Evolutionary conservation across 1,140 invertebrate species (phyloP), one percentile per base, ranked within the genome.

Genomic region (Pollicipes pollicipes): DNA sequence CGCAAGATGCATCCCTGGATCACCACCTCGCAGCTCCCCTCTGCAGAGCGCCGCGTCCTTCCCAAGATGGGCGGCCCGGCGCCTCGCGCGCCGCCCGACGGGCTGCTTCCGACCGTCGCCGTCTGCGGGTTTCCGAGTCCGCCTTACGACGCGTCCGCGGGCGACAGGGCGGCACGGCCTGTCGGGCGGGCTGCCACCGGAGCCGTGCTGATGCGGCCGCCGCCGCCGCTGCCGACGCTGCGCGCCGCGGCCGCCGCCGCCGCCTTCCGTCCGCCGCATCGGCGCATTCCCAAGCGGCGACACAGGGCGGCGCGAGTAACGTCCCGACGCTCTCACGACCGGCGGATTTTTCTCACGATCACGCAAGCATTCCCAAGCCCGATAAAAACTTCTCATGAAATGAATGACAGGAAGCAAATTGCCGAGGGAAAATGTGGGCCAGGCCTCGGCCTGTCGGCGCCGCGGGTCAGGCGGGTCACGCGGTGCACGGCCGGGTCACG

Each of bases 331-430:
- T 58, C 45, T 58, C 45, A 58, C 45, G 45, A 21, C 45, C 45
- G 45, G 45, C 45, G 21, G 24, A 58, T 58, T 58, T 58, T 58
- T 58, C 45, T 58, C 45, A 58, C 45, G 45, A 58, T 58, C 45
- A 58, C 45, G 45, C 45, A 21, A 58, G 21, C 45, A 58, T 58
- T 58, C 45, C 24, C 45, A 58, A 21, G 45, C 45, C 45, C 45
- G 45, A 58, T 58, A 58, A 58, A 58, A 58, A 58, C 45, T 58
- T 58, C 45, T 58, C 45, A 58, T 21, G 45, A 58, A 58, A 58
- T 58, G 45, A 58, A 58, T 58, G 45, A 58, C 45, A 58, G 45
- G 45, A 58, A 58, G 45, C 45, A 58, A 58, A 58, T 58, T 58
- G 45, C 24, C 45, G 45, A 58, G 45, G 45, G 45, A 58, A 58